Evolutionary conservation across 1,140 invertebrate genomes (phyloP).

Genomic region (Neodiprion lecontei): DNA sequence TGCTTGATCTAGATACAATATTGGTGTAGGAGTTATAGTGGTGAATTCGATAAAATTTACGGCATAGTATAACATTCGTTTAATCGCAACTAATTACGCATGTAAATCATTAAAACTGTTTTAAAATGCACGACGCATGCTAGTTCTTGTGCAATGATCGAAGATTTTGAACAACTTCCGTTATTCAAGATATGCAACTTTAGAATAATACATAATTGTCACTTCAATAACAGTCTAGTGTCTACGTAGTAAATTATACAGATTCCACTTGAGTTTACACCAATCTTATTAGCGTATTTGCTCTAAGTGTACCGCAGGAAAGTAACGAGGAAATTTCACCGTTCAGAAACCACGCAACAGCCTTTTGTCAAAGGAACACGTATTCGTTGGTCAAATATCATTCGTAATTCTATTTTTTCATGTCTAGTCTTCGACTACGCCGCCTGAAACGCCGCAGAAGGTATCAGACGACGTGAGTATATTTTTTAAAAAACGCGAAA

Average conservation of each 20-base stretch:
- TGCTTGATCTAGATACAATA: too few species aligned
- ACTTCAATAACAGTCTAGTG: too few species aligned
- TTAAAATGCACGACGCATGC: background rate
- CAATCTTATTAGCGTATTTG: too few species aligned
- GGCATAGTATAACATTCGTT: background rate
- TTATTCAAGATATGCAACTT: background rate
- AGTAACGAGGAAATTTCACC: background rate
- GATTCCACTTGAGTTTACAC: too few species aligned
- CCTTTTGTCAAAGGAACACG: background rate
- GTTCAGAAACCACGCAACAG: background rate
- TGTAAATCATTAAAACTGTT: background rate
- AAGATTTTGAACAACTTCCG: background rate
- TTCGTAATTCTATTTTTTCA: slow-evolving; percentile 48
- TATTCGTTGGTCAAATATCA: background rate
- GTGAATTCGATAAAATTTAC: background rate
- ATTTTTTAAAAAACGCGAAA: background rate
- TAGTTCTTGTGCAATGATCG: background rate
- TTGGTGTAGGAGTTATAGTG: too few species aligned
- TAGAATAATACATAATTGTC: too few species aligned
- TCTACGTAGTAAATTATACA: too few species aligned
- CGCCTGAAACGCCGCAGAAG: slow-evolving; percentile 53
- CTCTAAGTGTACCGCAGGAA: background rate
- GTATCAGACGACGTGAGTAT: slow-evolving; percentile 51
- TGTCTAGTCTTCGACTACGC: slow-evolving; percentile 54
- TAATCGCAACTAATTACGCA: background rate